Conservation (phyloP, 1,140 invertebrate species). For the Semibalanus balanoides region DNA sequence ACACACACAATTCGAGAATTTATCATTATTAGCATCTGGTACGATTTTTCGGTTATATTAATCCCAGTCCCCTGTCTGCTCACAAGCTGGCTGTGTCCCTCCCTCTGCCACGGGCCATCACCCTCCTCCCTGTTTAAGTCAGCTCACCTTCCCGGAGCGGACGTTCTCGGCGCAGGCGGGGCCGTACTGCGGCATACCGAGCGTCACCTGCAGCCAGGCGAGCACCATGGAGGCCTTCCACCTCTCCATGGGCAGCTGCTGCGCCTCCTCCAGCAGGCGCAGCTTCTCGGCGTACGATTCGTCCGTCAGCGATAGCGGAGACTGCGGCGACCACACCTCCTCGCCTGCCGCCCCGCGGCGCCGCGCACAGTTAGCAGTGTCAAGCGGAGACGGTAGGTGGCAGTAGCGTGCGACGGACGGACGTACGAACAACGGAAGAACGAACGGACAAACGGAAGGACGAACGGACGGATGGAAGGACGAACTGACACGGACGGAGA, state of each 20-base stretch:
- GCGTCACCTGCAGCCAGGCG: constrained; percentile 80
- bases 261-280: constrained; percentile 62
- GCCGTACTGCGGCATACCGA: constrained; percentile 87
- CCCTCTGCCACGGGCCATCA: too few relatives aligned
- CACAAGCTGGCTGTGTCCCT: too few relatives aligned
- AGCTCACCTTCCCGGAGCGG: constrained; percentile 77
- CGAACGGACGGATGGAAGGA: neutral
- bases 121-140: too few relatives aligned
- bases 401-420: too few relatives aligned
- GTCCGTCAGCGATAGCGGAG: constrained; percentile 45
- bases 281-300: constrained; percentile 72
- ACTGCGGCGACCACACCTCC: constrained; percentile 22
- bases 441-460: too few relatives aligned
- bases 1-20: too few relatives aligned
- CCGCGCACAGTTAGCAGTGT: neutral
- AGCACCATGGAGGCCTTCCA: constrained; percentile 85
- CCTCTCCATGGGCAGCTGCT: constrained; percentile 69
- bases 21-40: too few relatives aligned
- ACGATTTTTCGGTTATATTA: too few relatives aligned
- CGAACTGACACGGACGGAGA: too few relatives aligned
- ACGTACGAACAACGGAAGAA: too few relatives aligned
- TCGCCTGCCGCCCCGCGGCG: neutral
- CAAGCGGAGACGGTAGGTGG: too few relatives aligned
- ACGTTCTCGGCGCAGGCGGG: constrained; percentile 77
- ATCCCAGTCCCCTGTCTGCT: too few relatives aligned